A percentile compares a stretch with the other conserved stretches of the same genome.
Evolutionary conservation across 2,797 vertebrate species (phyloP).

Genomic region (Atherinosoma microstoma): DNA sequence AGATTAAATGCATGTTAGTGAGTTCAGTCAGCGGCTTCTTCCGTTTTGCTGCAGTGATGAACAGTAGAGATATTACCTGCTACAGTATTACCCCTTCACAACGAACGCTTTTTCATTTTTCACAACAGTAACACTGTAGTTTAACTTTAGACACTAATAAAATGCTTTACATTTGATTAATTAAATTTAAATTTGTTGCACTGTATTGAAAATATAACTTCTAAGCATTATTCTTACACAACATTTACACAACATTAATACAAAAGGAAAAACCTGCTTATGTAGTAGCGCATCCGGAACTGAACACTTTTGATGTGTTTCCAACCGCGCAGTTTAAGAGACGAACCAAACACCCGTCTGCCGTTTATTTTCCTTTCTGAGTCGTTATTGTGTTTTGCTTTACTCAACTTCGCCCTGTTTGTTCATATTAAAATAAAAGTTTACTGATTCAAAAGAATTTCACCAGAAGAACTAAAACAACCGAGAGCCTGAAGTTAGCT

Average conservation of each 20-base stretch:
- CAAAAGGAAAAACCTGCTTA: neutral
- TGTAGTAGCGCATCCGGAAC: slow-evolving; percentile 22
- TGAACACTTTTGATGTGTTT: slow-evolving; percentile 3
- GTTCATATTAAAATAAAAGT: neutral
- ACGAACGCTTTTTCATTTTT: no score
- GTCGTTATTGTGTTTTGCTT: neutral
- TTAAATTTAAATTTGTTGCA: neutral
- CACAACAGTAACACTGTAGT: no score
- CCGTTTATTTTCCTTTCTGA: neutral
- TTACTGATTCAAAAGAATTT: neutral
- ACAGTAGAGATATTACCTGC: no score
- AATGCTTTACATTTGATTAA: no score
- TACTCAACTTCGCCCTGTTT: no score
- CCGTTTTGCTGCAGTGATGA: no score
- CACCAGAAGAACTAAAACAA: neutral
- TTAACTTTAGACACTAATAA: no score
- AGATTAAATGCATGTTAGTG: no score
- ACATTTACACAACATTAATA: neutral
- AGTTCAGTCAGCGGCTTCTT: no score
- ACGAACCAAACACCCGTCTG: slow-evolving; percentile 15
- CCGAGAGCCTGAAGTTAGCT: neutral
- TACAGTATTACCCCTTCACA: no score
- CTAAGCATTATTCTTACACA: no score
- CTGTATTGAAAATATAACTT: neutral
- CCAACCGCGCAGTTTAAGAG: slow-evolving; percentile 12